Conservation (phyloP, 1,140 invertebrate species). For the Diploscapter pachys region DNA sequence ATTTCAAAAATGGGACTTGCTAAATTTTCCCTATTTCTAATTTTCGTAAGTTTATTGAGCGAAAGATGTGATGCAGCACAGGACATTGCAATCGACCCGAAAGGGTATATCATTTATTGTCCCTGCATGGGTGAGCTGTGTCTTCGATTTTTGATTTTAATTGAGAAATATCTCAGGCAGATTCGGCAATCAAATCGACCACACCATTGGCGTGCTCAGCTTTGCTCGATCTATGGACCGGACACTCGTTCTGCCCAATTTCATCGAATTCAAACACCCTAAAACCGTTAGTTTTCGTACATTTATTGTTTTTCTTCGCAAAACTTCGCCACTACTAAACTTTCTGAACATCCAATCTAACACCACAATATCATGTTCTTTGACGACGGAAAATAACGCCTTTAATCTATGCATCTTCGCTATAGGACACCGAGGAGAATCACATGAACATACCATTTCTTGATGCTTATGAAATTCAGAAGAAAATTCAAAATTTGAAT, state of each 20-base stretch:
- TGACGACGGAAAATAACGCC: background rate
- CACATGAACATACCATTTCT: no score
- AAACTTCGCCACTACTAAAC: slow-evolving; percentile 64
- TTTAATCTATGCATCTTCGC: no score
- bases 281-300: slow-evolving; percentile 64
- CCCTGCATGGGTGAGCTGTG: slow-evolving; percentile 84
- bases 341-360: background rate
- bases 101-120: slow-evolving; percentile 80
- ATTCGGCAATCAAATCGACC: slow-evolving; percentile 55
- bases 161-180: slow-evolving; percentile 45
- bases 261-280: slow-evolving; percentile 31
- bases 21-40: no score
- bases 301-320: slow-evolving; percentile 63
- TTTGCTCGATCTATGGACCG: slow-evolving; percentile 45
- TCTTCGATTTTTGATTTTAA: slow-evolving; percentile 31
- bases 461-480: no score
- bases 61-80: background rate
- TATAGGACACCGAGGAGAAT: no score
- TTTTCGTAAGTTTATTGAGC: no score
- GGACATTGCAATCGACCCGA: slow-evolving; percentile 60
- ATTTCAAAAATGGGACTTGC: no score
- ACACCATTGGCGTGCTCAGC: slow-evolving; percentile 43
- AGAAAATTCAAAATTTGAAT: slow-evolving; percentile 47
- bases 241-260: slow-evolving; percentile 71
- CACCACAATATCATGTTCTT: background rate